Base-by-base conservation (phyloP, 2,888 invertebrate genomes). In the Eupithecia subumbrata region DNA sequence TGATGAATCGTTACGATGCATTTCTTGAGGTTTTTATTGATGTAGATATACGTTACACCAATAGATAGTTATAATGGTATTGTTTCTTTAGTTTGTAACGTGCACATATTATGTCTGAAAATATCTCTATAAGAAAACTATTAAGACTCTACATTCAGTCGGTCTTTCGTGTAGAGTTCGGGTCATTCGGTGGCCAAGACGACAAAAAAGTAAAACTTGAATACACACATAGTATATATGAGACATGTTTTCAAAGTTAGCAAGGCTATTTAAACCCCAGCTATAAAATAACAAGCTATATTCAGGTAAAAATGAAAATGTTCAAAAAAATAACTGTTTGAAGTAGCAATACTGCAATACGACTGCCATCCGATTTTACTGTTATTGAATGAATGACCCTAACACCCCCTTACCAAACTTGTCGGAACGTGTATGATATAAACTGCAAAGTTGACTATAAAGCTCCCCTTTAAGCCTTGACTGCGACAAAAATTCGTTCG, bases 381-480 rank as follows among this genome's bases (percentile, higher is more conserved):
- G 80, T 81, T 81, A 81, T 80, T 81, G 81, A 81, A 78, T 78
- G 76, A 79, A 79, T 81, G 78, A 79, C 80, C 78, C 72, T 72
- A 76, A 77, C 78, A 77, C 73, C 80, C 78, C 78, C 74, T 75
- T 60, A 70, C 71, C 74, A 76, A 78, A 78, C 79, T 79, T 81
- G 77, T 78, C 76, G 79, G 78, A 76, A 77, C 79, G 78, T 80
- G 78, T 78, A 72, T 75, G 77, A 78, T 80, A 81, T 80, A 81
- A 81, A 80, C 78, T 76, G 79, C 78, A 76, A 77, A 80, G 79
- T 78, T 79, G 75, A 71, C 80, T 73, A 80, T 80, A 77, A 78
- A 81, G 73, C 77, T 73, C 79, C 81, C 79, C 78, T 72, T 76
- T 76, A 81, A 81, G 75, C 77, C 77, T 76, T 78, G 75, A 76